Evolutionary conservation across 2,888 invertebrate species (phyloP).

Genomic region (Heteromurus nitidus): DNA sequence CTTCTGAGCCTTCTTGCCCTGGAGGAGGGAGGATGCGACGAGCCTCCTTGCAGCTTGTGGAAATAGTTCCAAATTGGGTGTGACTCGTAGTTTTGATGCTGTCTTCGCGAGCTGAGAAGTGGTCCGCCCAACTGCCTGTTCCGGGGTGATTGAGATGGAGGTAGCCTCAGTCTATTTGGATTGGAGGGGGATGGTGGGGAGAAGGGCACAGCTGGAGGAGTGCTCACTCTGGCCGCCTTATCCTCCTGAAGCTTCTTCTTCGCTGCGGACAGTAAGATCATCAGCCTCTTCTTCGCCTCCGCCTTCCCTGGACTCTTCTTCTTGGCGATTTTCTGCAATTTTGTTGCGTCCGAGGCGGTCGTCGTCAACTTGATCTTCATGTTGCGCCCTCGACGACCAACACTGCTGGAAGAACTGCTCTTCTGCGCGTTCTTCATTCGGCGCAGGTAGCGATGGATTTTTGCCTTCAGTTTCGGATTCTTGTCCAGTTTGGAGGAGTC

Average conservation of each 20-base stretch:
- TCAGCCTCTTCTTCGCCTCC: conserved; percentile 41
- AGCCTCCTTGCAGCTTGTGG: conserved; percentile 23
- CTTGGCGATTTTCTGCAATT: conserved; percentile 21
- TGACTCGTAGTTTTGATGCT: conserved; percentile 31
- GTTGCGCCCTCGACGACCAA: conserved; percentile 22
- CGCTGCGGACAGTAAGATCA: conserved; percentile 37
- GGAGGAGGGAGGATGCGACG: conserved; percentile 21
- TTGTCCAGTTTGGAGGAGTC: conserved; percentile 52
- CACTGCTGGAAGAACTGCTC: neutral
- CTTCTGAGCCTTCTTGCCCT: conserved; percentile 48
- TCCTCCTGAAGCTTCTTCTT: conserved; percentile 51
- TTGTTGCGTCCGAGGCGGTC: neutral
- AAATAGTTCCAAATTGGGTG: conserved; percentile 55
- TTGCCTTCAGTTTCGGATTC: conserved; percentile 45
- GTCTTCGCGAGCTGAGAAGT: neutral
- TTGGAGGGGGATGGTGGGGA: neutral
- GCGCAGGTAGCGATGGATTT: conserved; percentile 43
- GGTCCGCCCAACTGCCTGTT: conserved; percentile 29
- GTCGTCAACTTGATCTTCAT: conserved; percentile 40
- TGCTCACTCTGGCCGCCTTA: neutral
- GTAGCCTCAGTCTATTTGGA: conserved; percentile 35
- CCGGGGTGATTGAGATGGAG: conserved; percentile 11
- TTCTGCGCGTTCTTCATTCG: conserved; percentile 28
- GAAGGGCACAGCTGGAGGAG: neutral
- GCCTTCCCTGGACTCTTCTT: conserved; percentile 36